Evolutionary conservation across 2,113 vertebrate genomes (phyloP), one percentile per base, ranked within the genome.

Genomic region (Halichoerus grypus): DNA sequence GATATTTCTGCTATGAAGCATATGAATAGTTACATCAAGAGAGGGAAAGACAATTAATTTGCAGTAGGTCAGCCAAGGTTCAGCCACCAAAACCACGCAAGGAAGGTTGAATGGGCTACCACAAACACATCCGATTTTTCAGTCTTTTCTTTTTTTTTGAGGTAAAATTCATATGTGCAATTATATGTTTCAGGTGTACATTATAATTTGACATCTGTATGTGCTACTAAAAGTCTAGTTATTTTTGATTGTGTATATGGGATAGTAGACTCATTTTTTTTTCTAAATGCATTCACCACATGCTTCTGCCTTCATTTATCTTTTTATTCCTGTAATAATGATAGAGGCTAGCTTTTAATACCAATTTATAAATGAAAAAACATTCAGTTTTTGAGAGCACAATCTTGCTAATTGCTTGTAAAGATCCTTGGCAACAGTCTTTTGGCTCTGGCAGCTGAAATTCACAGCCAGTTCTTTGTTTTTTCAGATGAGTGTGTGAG

Each of bases 391-490:
- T 36, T 42, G 71, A 88, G 15, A 61, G 5, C 12, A 53, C 19
- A 72, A 36, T 36, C 33, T 92, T 90, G 36, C n/a, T 91, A 95
- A 90, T 97, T 95, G 7, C 72, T 94, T 92, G 9, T 36, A 88
- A 94, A 95, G 65, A 77, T 57, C 33, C 55, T 95, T 95, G 55
- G 16, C 53, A 85, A 53, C 5, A 61, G 83, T 49, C 51, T 21
- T 95, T 90, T 59, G 42, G n/a, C 79, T 65, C 91, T 63, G 74
- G 51, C 83, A 94, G 80, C 49, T 80, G 59, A 93, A 95, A 95
- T 84, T 96, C 88, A 53, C 33, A 88, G 28, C 89, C 79, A 94
- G 67, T 31, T 93, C 28, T 97, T 92, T 91, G n/a, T 51, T 88
- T 95, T 95, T 51, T 72, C 80, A 90, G 74, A 87, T 94, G 79